These are phyloP conservation scores for Rallus limicola DNA, from an alignment of 2,113 vertebrate genomes.

Conservation along the genomic window DNA sequence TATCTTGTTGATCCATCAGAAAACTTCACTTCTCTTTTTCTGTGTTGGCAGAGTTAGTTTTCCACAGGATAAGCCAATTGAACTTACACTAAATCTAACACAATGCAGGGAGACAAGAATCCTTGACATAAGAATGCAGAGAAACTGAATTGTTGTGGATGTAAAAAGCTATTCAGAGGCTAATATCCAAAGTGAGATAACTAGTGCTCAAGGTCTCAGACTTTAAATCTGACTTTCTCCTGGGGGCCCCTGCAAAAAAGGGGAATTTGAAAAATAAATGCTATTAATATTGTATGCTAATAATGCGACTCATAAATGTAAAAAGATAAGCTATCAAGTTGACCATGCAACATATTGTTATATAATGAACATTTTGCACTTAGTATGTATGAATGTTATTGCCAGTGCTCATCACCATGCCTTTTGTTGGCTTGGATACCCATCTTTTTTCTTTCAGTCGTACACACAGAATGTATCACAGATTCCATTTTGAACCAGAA, in stretches of 20 bases:
- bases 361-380: neutral
- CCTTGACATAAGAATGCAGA: neutral
- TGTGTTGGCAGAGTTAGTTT: neutral
- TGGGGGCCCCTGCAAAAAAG: neutral
- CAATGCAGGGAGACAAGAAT: neutral
- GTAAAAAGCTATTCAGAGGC: neutral
- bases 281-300: neutral
- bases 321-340: neutral
- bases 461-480: neutral
- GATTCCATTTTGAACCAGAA: neutral
- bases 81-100: neutral
- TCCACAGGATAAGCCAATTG: neutral
- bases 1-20: neutral
- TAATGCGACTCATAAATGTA: neutral
- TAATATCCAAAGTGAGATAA: neutral
- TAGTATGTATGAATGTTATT: neutral
- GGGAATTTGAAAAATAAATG: neutral
- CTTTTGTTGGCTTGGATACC: neutral
- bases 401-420: neutral
- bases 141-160: neutral
- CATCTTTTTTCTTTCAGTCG: neutral
- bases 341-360: neutral
- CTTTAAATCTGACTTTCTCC: neutral
- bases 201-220: neutral
- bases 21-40: neutral